Evolutionary conservation across 2,888 invertebrate genomes (phyloP).

Genomic region (Apomyelois bistriatella): DNA sequence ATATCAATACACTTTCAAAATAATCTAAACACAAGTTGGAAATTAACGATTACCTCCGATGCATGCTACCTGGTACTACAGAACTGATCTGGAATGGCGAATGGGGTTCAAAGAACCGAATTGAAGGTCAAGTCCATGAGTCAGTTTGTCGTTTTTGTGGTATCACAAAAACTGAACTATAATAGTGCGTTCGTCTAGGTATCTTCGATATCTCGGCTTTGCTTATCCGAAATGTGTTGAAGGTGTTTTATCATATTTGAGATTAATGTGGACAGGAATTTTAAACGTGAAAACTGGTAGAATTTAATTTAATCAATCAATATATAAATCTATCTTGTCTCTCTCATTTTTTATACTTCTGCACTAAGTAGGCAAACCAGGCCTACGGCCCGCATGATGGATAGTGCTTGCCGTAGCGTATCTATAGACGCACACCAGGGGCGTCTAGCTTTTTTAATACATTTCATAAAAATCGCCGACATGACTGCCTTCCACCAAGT

Average conservation of each 20-base stretch:
- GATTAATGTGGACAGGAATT: no score
- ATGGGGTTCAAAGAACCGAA: slow-evolving; percentile 62
- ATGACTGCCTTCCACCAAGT: no score
- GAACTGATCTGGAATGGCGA: slow-evolving; percentile 29
- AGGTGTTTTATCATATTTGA: not conserved
- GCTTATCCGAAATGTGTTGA: slow-evolving; percentile 19
- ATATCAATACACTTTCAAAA: slow-evolving; percentile 17
- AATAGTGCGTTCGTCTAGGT: not conserved
- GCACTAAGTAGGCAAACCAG: no score
- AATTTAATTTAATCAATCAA: no score
- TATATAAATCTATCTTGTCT: no score
- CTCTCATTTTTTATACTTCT: no score
- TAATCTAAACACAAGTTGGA: not conserved
- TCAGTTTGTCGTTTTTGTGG: slow-evolving; percentile 60
- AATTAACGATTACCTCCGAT: slow-evolving; percentile 48
- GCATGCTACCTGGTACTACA: slow-evolving; percentile 47
- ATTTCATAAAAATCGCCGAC: no score
- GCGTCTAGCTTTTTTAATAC: no score
- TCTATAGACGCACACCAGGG: no score
- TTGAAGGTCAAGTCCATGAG: slow-evolving; percentile 63
- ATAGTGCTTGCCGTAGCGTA: no score
- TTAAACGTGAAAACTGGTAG: no score
- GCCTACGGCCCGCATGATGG: no score
- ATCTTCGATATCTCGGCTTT: slow-evolving; percentile 18
- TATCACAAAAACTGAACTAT: slow-evolving; percentile 41